A percentile compares a stretch with the other conserved stretches of the same genome.
phyloP scores from a whole-genome alignment of 2,113 vertebrate species.

The Megaceryle maxima region DNA sequence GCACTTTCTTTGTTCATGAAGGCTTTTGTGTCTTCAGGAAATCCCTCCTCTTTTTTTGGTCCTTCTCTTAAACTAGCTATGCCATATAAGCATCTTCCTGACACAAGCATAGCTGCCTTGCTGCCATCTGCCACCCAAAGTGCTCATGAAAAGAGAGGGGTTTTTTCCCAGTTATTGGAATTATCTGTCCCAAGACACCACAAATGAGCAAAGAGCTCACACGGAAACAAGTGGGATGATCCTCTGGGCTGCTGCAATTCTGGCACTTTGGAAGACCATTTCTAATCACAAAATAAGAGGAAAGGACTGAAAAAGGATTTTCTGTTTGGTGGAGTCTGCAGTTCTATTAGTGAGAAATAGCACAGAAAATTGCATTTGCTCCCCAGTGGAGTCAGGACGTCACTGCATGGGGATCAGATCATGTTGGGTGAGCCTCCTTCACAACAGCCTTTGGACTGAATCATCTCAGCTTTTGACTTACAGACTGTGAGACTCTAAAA shows the following conservation, averaged over 20 bases:
- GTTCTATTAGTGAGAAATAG: not conserved
- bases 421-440: not conserved
- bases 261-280: not conserved
- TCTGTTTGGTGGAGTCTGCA: not conserved
- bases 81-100: not conserved
- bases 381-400: not conserved
- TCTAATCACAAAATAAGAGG: not conserved
- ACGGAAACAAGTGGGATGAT: not conserved
- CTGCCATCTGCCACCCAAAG: not conserved
- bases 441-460: not conserved
- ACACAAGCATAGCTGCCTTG: not conserved
- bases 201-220: not conserved
- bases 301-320: not conserved
- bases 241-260: not conserved
- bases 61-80: not conserved
- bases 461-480: not conserved
- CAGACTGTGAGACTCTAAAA: not conserved
- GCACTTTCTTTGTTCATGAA: not conserved
- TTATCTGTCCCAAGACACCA: not conserved
- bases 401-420: not conserved
- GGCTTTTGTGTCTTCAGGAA: not conserved
- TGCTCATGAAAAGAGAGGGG: not conserved
- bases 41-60: not conserved
- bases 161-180: not conserved
- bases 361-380: not conserved